Conservation (phyloP, 2,113 vertebrate genomes). For the Osmerus mordax region DNA sequence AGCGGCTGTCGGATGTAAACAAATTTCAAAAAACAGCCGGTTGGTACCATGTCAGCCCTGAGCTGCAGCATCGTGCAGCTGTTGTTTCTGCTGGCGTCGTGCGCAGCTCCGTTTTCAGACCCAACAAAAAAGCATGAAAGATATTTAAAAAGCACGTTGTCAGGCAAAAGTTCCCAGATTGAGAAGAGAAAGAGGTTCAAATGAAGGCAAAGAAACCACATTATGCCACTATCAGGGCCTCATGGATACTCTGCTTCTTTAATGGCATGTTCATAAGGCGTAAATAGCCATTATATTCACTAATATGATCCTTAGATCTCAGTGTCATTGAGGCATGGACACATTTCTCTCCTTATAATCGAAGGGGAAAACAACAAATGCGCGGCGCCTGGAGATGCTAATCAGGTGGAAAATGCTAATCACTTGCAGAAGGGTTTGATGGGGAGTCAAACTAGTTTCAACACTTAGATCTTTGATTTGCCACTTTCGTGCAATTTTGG, state of each 20-base stretch:
- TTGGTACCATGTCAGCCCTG: no score
- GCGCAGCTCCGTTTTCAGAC: constrained; percentile 6
- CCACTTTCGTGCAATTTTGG: background rate
- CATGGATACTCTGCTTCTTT: background rate
- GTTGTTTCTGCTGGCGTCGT: constrained; percentile 9
- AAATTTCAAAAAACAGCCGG: background rate
- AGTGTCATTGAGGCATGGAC: constrained; percentile 23
- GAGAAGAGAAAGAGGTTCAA: background rate
- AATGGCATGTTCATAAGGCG: constrained; percentile 25
- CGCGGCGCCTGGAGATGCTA: constrained; percentile 30
- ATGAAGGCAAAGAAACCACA: background rate
- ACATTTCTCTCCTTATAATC: constrained; percentile 31
- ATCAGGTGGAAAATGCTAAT: constrained; percentile 33
- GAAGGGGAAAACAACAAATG: constrained; percentile 10
- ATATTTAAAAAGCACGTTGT: constrained; percentile 6
- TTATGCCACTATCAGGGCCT: background rate
- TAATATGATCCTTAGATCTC: constrained; percentile 34
- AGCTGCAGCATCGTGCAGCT: no score
- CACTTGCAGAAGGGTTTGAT: constrained; percentile 15
- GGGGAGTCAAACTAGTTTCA: constrained; percentile 3
- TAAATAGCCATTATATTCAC: constrained; percentile 25
- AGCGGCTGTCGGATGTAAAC: constrained; percentile 19
- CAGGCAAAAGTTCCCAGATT: background rate
- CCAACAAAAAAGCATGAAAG: constrained; percentile 26
- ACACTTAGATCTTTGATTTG: constrained; percentile 9